These are phyloP conservation scores for Micropterix aruncella DNA, from an alignment of 2,888 invertebrate species.

Conservation along the genomic window DNA sequence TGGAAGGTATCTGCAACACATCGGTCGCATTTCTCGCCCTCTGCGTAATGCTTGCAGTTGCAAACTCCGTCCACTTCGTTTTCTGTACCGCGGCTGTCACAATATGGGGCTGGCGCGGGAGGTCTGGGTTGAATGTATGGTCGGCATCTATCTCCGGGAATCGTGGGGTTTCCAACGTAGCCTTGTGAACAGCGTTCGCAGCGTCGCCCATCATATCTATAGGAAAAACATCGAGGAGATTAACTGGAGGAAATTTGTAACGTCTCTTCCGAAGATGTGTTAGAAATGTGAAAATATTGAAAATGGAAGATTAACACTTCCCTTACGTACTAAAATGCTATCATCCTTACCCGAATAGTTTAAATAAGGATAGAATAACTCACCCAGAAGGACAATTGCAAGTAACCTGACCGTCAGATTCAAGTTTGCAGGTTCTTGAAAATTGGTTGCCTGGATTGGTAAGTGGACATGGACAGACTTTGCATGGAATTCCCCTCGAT, in stretches of 20 bases:
- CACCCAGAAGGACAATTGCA: slow-evolving; percentile 77
- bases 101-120: slow-evolving; percentile 28
- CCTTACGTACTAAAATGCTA: too few species aligned
- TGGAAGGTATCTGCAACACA: slow-evolving; percentile 79
- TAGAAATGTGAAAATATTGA: too few species aligned
- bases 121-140: slow-evolving; percentile 14
- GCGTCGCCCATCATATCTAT: slow-evolving; percentile 49
- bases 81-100: slow-evolving; percentile 64
- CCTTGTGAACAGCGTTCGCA: slow-evolving; percentile 70
- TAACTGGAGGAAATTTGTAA: not conserved
- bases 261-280: not conserved
- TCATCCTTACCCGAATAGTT: too few species aligned
- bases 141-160: slow-evolving; percentile 61
- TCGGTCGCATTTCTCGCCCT: slow-evolving; percentile 72
- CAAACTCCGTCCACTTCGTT: slow-evolving; percentile 22
- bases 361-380: slow-evolving; percentile 13
- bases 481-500: slow-evolving; percentile 57
- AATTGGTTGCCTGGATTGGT: slow-evolving; percentile 72
- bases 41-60: slow-evolving; percentile 42
- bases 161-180: slow-evolving; percentile 67
- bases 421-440: slow-evolving; percentile 63
- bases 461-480: slow-evolving; percentile 71
- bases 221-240: slow-evolving; percentile 1
- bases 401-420: slow-evolving; percentile 54
- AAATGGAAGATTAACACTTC: too few species aligned